Evolutionary conservation across 2,888 invertebrate genomes (phyloP).

Genomic region (Andrena marginata): DNA sequence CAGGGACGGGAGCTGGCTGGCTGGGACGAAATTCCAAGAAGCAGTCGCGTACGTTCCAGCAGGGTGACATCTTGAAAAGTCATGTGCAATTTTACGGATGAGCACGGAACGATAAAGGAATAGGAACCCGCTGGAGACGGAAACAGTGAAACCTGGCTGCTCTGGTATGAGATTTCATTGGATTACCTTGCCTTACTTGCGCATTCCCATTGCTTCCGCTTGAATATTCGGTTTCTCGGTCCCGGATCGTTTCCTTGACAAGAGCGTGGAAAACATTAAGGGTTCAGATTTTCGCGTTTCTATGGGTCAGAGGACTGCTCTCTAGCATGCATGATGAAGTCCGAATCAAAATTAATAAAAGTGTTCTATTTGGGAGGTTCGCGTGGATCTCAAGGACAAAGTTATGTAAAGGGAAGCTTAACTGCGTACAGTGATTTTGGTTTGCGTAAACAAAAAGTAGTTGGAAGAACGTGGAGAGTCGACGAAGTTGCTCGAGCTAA

Average conservation of each 20-base stretch:
- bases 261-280: constrained; percentile 6
- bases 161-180: constrained; percentile 52
- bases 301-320: not conserved
- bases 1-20: not conserved
- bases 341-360: not conserved
- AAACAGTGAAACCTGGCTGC: constrained; percentile 47
- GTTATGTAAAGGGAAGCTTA: too few relatives aligned
- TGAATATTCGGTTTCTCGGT: constrained; percentile 22
- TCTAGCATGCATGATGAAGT: not conserved
- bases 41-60: constrained; percentile 42
- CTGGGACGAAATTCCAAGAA: constrained; percentile 28
- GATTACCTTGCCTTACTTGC: constrained; percentile 39
- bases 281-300: constrained; percentile 4
- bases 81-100: constrained; percentile 71
- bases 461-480: not conserved
- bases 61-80: constrained; percentile 60
- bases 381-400: too few relatives aligned
- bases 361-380: too few relatives aligned
- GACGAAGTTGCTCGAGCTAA: constrained; percentile 16
- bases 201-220: constrained; percentile 9
- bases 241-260: constrained; percentile 4
- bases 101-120: constrained; percentile 60
- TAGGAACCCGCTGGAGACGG: constrained; percentile 30
- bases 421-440: too few relatives aligned
- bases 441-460: too few relatives aligned